These are phyloP conservation scores for Cherax destructor DNA, from an alignment of 1,140 invertebrate species.

Conservation along the genomic window DNA sequence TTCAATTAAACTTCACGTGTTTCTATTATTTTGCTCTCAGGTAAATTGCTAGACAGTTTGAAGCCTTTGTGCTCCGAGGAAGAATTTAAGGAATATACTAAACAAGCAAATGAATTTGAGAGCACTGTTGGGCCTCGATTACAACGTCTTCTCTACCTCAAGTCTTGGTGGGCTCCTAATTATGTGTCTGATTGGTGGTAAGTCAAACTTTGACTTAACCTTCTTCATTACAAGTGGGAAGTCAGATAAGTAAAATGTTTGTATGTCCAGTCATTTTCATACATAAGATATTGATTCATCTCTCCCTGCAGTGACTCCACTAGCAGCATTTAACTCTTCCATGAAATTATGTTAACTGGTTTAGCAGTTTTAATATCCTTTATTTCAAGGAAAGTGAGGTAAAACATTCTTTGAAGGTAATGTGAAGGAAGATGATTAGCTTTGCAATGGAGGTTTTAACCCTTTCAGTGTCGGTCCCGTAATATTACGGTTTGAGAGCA, in stretches of 20 bases:
- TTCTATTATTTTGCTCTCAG: constrained; percentile 32
- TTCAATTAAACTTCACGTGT: neutral
- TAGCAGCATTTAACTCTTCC: no score
- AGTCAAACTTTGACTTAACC: constrained; percentile 66
- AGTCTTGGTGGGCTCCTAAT: constrained; percentile 78
- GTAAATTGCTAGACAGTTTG: constrained; percentile 76
- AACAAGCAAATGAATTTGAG: constrained; percentile 77
- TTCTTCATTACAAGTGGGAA: neutral
- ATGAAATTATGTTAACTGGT: no score
- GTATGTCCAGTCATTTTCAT: no score
- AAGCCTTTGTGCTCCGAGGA: constrained; percentile 76
- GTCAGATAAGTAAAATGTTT: no score
- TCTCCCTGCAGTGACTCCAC: neutral
- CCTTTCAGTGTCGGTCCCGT: no score
- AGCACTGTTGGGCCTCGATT: constrained; percentile 76
- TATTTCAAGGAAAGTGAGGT: no score
- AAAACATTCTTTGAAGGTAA: no score
- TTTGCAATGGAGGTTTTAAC: no score
- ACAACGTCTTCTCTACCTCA: constrained; percentile 76
- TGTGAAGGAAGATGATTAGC: no score
- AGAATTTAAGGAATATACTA: constrained; percentile 75
- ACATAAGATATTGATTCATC: no score
- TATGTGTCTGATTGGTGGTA: constrained; percentile 79
- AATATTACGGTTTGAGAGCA: no score
- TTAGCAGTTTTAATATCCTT: no score